Percentiles rank a stretch among this genome's conserved stretches.
phyloP scores from a whole-genome alignment of 2,797 vertebrate genomes.

The Ispidina lecontei region DNA sequence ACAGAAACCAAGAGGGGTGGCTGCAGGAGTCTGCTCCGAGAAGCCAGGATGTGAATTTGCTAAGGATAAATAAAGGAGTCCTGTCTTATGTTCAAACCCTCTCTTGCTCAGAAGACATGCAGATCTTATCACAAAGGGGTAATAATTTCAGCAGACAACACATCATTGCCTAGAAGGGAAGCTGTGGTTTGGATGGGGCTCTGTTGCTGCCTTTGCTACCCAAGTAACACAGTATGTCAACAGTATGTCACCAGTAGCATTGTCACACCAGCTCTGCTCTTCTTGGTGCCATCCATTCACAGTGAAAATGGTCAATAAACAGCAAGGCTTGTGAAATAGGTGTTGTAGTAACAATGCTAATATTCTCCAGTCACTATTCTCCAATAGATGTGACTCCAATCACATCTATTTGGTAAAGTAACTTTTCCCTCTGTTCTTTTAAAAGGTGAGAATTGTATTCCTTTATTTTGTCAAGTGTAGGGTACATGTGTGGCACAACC shows the following conservation, averaged over 20 bases:
- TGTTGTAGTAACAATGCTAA: too few relatives aligned
- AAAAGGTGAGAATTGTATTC: background rate
- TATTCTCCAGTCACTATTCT: too few relatives aligned
- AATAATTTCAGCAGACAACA: background rate
- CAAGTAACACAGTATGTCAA: fast-evolving
- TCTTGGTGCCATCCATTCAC: background rate
- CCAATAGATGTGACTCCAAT: too few relatives aligned
- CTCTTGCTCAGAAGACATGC: background rate
- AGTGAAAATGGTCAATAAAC: background rate
- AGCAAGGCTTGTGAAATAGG: background rate
- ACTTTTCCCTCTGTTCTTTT: background rate
- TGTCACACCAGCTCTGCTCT: background rate
- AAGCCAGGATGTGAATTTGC: background rate
- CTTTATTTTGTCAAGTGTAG: background rate
- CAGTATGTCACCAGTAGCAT: background rate
- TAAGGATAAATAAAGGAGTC: background rate
- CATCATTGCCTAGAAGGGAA: background rate
- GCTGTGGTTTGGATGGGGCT: background rate
- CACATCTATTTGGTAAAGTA: background rate
- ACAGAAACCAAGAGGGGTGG: background rate
- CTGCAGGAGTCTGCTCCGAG: background rate
- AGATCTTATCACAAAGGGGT: background rate
- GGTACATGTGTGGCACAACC: too few relatives aligned
- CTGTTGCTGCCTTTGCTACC: background rate
- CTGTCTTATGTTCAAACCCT: background rate